These are phyloP conservation scores for Drosophila nigricruria DNA, from an alignment of 2,888 invertebrate genomes.

Conservation along the genomic window DNA sequence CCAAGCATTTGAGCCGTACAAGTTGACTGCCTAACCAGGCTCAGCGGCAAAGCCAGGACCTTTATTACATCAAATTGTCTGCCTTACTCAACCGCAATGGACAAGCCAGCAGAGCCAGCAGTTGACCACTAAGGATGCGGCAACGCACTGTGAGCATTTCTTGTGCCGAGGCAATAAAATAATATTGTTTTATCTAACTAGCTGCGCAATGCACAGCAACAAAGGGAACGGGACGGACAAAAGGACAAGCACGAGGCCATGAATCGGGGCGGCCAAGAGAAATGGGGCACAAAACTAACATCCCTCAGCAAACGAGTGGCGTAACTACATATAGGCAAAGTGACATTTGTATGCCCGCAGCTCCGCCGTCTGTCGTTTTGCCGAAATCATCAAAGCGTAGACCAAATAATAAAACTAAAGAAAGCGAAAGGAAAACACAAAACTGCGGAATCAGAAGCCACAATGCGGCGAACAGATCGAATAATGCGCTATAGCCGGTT, in stretches of 20 bases:
- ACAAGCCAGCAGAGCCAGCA: constrained; percentile 11
- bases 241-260: not conserved
- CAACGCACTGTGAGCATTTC: constrained; percentile 14
- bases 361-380: constrained; percentile 37
- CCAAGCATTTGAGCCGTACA: constrained; percentile 10
- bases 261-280: not conserved
- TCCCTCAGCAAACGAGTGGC: constrained; percentile 16
- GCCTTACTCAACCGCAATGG: constrained; percentile 31
- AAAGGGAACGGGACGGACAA: constrained; percentile 25
- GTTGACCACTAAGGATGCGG: constrained; percentile 37
- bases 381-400: constrained; percentile 54
- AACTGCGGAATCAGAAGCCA: constrained; percentile 37
- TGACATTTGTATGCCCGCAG: constrained; percentile 67
- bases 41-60: constrained; percentile 23
- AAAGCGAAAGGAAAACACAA: constrained; percentile 43
- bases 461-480: constrained; percentile 51
- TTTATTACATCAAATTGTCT: constrained; percentile 45
- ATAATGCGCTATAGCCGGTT: constrained; percentile 36
- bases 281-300: constrained; percentile 21
- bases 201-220: constrained; percentile 45
- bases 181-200: constrained; percentile 76
- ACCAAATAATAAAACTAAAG: constrained; percentile 67
- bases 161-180: constrained; percentile 66
- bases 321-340: constrained; percentile 31
- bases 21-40: constrained; percentile 3